phyloP scores from a whole-genome alignment of 2,888 invertebrate species.

The Pachymerium ferrugineum region DNA sequence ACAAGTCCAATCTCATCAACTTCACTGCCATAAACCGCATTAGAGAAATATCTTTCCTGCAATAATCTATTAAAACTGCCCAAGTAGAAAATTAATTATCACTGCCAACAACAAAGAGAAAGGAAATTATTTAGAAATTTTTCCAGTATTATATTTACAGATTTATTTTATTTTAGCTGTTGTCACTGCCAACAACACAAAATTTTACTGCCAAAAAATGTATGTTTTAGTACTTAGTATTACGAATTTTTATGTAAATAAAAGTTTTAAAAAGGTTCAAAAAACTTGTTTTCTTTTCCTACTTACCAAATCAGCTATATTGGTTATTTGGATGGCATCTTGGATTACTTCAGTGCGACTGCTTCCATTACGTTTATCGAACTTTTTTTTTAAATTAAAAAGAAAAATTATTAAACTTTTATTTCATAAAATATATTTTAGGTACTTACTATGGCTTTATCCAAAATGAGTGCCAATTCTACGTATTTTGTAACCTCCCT shows the following conservation, averaged over 20 bases:
- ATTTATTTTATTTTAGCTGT: neutral
- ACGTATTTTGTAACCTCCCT: slow-evolving; percentile 89
- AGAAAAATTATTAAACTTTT: slow-evolving; percentile 13
- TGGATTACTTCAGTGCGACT: slow-evolving; percentile 81
- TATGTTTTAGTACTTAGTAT: neutral
- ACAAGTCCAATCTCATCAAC: slow-evolving; percentile 30
- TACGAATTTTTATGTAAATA: neutral
- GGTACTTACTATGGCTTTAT: slow-evolving; percentile 78
- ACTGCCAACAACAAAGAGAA: neutral
- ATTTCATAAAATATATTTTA: neutral
- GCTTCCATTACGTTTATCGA: slow-evolving; percentile 84
- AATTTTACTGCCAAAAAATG: no score
- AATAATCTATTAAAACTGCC: slow-evolving; percentile 8
- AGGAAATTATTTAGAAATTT: no score
- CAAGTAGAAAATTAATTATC: neutral
- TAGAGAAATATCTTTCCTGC: neutral
- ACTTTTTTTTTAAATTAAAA: slow-evolving; percentile 55
- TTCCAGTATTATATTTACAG: no score
- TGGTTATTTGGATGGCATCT: slow-evolving; percentile 93
- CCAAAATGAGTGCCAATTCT: slow-evolving; percentile 90
- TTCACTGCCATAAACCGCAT: slow-evolving; percentile 29
- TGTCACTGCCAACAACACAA: neutral
- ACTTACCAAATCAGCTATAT: slow-evolving; percentile 94
- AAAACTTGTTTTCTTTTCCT: no score
- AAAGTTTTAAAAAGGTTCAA: neutral